phyloP scores from a whole-genome alignment of 2,888 invertebrate genomes.

The Caenorhabditis becei region DNA sequence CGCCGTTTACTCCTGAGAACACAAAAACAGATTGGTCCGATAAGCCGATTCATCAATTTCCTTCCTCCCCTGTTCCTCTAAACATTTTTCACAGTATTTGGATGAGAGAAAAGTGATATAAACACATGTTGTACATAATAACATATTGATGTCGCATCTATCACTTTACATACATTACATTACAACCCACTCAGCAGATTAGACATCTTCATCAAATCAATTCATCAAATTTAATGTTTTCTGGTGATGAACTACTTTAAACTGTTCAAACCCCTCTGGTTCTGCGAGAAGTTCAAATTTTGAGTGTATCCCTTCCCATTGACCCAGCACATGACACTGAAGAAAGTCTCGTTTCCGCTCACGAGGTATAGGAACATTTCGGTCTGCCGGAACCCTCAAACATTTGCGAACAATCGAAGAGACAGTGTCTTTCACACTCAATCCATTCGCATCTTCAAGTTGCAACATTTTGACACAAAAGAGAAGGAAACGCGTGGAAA shows the following conservation, averaged over 20 bases:
- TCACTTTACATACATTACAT: no score
- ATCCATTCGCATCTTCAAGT: conserved; percentile 50
- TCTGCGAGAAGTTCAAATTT: neutral
- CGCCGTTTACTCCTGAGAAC: conserved; percentile 87
- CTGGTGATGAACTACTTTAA: neutral
- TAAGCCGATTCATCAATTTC: no score
- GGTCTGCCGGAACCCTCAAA: conserved; percentile 53
- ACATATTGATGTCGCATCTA: no score
- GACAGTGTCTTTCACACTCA: conserved; percentile 46
- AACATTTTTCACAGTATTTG: conserved; percentile 1
- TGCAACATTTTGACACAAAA: conserved; percentile 53
- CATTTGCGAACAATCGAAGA: conserved; percentile 55
- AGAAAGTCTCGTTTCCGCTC: neutral
- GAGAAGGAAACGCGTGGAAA: conserved; percentile 35
- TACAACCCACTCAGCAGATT: no score
- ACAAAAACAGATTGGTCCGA: neutral
- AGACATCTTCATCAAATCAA: neutral
- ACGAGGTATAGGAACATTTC: conserved; percentile 38
- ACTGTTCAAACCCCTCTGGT: neutral
- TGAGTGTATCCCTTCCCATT: conserved; percentile 5
- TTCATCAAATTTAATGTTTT: neutral
- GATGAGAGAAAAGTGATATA: no score
- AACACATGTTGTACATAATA: no score
- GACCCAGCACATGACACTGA: neutral
- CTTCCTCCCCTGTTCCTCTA: no score